phyloP scores from a whole-genome alignment of 2,888 invertebrate genomes.

The Dascillus cervinus region DNA sequence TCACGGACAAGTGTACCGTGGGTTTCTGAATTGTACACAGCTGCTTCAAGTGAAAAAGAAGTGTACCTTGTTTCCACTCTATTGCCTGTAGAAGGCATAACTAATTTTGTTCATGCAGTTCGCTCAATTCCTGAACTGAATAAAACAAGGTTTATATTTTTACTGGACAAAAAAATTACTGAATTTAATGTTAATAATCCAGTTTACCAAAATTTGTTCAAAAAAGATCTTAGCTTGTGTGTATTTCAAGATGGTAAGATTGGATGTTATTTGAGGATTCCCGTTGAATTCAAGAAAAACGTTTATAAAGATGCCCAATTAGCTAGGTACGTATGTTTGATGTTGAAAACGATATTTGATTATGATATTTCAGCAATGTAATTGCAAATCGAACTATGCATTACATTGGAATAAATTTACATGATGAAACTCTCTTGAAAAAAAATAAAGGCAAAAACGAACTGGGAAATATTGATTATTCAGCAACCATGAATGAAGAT shows the following conservation, averaged over 20 bases:
- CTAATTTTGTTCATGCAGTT: slow-evolving; percentile 30
- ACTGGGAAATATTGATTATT: slow-evolving; percentile 37
- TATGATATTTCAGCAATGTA: slow-evolving; percentile 11
- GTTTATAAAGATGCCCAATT: slow-evolving; percentile 15
- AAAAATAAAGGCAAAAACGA: slow-evolving; percentile 23
- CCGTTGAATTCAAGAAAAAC: slow-evolving; percentile 29
- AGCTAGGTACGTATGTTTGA: slow-evolving; percentile 14
- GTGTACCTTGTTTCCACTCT: slow-evolving; percentile 30
- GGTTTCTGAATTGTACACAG: slow-evolving; percentile 28
- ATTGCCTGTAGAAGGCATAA: slow-evolving; percentile 34
- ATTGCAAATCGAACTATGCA: slow-evolving; percentile 26
- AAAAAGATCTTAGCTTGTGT: slow-evolving; percentile 71
- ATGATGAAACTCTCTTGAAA: slow-evolving; percentile 33
- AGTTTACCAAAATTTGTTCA: slow-evolving; percentile 57
- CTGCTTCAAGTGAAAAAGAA: slow-evolving; percentile 18
- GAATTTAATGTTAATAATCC: slow-evolving; percentile 55
- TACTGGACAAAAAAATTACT: slow-evolving; percentile 55
- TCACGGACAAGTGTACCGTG: slow-evolving; percentile 28
- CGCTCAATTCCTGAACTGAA: slow-evolving; percentile 23
- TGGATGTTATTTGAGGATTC: slow-evolving; percentile 28
- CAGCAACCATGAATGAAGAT: slow-evolving; percentile 36
- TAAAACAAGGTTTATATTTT: slow-evolving; percentile 44
- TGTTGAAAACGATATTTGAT: slow-evolving; percentile 3
- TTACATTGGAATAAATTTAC: slow-evolving; percentile 33
- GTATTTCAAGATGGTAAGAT: slow-evolving; percentile 53